Conservation (phyloP, 2,888 invertebrate species). For the Cerastoderma edule region DNA sequence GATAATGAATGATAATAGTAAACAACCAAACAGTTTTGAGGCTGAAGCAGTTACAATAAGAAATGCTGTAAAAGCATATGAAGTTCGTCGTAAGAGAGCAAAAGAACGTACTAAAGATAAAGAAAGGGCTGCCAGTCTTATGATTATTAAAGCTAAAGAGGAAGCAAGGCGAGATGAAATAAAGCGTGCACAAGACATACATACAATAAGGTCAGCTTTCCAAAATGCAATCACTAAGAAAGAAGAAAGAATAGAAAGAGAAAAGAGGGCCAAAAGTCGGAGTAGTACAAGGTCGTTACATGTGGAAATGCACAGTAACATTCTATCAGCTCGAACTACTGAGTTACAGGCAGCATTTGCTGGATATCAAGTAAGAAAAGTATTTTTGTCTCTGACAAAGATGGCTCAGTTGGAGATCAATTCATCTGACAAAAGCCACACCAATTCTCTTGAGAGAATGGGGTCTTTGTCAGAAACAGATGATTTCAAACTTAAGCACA, state of each 20-base stretch:
- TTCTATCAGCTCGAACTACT: slow-evolving; percentile 37
- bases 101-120: too few species aligned
- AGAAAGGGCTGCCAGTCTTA: too few species aligned
- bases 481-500: slow-evolving; percentile 57
- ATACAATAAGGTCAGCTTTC: not conserved
- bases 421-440: not conserved
- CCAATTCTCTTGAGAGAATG: slow-evolving; percentile 46
- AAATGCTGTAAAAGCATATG: too few species aligned
- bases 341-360: slow-evolving; percentile 58
- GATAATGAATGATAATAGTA: too few species aligned
- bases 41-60: too few species aligned
- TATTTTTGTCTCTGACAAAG: slow-evolving; percentile 54
- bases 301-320: slow-evolving; percentile 52
- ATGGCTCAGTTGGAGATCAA: slow-evolving; percentile 31
- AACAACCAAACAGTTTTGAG: too few species aligned
- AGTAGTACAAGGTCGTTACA: slow-evolving; percentile 30
- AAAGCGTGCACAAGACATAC: not conserved
- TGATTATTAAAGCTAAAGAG: not conserved
- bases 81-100: too few species aligned
- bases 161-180: not conserved
- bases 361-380: slow-evolving; percentile 49
- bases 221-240: not conserved
- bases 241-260: not conserved
- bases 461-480: slow-evolving; percentile 57
- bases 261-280: not conserved